A percentile compares a stretch with the other conserved stretches of the same genome.
Conservation (phyloP, 2,113 vertebrate genomes). For the Rhizomys pruinosus region DNA sequence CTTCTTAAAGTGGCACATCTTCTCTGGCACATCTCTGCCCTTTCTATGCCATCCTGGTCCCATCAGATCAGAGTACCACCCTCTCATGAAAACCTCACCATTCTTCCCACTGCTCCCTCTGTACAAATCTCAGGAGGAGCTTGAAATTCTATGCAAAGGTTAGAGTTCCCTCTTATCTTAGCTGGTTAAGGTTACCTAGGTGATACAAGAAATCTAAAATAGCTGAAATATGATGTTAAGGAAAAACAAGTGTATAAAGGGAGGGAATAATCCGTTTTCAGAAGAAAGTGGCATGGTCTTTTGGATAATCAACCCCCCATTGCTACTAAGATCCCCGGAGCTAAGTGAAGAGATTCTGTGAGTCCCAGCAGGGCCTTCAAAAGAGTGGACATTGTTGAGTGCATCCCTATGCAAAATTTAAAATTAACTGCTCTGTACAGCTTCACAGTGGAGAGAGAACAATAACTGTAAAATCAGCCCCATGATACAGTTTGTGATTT, state of each 20-base stretch:
- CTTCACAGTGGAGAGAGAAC: neutral
- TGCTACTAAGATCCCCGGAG: conserved; percentile 1
- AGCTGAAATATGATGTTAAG: conserved; percentile 40
- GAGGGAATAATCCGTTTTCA: conserved; percentile 1
- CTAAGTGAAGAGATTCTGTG: neutral
- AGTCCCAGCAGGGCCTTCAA: neutral
- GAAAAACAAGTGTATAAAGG: conserved; percentile 5
- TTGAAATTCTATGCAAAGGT: conserved; percentile 5
- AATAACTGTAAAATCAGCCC: neutral
- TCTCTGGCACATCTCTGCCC: neutral
- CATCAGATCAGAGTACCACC: neutral
- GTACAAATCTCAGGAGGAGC: neutral
- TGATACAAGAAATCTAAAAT: conserved; percentile 54
- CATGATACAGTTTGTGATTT: neutral
- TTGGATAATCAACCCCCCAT: neutral
- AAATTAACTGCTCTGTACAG: neutral
- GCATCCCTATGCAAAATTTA: neutral
- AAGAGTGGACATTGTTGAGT: neutral
- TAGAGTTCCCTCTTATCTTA: conserved; percentile 51
- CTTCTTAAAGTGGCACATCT: neutral
- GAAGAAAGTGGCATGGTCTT: conserved; percentile 50
- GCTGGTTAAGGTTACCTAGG: conserved; percentile 45
- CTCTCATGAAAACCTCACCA: too few species aligned
- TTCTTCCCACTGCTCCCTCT: neutral
- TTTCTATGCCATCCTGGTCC: neutral